phyloP scores from a whole-genome alignment of 1,140 invertebrate species.

The Pristionchus pacificus region DNA sequence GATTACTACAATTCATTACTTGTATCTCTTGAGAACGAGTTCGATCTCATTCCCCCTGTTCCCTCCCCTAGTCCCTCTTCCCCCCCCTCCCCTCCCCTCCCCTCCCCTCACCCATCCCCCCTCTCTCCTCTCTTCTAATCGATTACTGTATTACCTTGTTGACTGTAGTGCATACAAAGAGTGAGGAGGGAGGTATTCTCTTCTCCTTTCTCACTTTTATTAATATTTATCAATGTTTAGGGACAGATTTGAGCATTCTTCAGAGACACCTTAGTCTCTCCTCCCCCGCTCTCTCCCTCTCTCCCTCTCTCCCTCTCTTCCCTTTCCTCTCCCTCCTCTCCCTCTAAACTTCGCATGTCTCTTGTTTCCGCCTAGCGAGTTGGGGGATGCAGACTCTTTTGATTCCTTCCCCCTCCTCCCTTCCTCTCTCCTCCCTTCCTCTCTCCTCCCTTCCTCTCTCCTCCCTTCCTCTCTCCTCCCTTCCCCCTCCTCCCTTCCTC shows the following conservation, averaged over 20 bases:
- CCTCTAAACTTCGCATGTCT: neutral
- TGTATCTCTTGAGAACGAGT: no score
- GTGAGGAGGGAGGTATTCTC: neutral
- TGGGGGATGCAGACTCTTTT: neutral
- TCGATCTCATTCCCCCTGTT: no score
- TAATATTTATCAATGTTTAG: conserved; percentile 5
- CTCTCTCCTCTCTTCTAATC: neutral
- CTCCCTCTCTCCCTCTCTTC: neutral
- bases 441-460: conserved; percentile 11
- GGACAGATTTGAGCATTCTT: no score
- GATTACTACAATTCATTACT: no score
- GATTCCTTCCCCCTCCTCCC: neutral
- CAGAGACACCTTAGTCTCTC: neutral
- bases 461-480: conserved; percentile 11
- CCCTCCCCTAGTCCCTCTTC: no score
- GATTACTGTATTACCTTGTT: neutral
- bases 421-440: neutral
- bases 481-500: neutral
- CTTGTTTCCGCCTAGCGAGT: neutral
- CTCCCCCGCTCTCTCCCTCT: neutral
- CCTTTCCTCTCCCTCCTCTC: neutral
- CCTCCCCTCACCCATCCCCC: no score
- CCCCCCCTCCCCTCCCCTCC: no score
- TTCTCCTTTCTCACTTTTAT: neutral
- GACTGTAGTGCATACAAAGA: neutral